Percentiles rank a stretch among this genome's conserved stretches.
Evolutionary conservation across 2,113 vertebrate genomes (phyloP).

Genomic region (Ptyas mucosa): DNA sequence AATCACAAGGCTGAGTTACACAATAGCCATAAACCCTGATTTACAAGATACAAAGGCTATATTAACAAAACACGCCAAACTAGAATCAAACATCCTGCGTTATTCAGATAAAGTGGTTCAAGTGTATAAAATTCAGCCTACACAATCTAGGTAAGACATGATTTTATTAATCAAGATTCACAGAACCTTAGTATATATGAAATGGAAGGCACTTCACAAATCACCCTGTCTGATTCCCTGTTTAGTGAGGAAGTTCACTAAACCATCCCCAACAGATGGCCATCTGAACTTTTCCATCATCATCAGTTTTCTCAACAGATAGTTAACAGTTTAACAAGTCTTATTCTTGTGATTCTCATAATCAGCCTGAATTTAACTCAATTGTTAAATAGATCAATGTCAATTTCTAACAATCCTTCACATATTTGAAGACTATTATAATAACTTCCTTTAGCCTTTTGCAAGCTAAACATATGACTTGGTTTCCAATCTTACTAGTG

Average conservation of each 20-base stretch:
- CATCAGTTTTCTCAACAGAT: background rate
- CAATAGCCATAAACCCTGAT: background rate
- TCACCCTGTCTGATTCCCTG: background rate
- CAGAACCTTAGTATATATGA: background rate
- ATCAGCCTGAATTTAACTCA: background rate
- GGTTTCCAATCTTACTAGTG: background rate
- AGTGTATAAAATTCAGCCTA: background rate
- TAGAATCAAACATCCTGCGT: background rate
- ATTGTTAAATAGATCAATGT: background rate
- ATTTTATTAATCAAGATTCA: background rate
- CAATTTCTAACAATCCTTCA: background rate
- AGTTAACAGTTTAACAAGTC: background rate
- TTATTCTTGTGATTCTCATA: background rate
- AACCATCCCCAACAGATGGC: background rate
- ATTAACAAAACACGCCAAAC: background rate
- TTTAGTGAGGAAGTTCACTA: background rate
- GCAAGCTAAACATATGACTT: background rate
- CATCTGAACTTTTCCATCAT: background rate
- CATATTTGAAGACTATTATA: background rate
- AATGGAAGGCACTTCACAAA: background rate
- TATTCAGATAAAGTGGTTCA: background rate
- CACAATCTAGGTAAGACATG: background rate
- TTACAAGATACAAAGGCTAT: background rate
- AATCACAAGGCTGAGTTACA: background rate
- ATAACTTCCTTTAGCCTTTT: background rate